Conservation (phyloP, 30 jellyfish, hydroid and myxozoan species). For the Aurelia aurita complex sp. Pacific region DNA sequence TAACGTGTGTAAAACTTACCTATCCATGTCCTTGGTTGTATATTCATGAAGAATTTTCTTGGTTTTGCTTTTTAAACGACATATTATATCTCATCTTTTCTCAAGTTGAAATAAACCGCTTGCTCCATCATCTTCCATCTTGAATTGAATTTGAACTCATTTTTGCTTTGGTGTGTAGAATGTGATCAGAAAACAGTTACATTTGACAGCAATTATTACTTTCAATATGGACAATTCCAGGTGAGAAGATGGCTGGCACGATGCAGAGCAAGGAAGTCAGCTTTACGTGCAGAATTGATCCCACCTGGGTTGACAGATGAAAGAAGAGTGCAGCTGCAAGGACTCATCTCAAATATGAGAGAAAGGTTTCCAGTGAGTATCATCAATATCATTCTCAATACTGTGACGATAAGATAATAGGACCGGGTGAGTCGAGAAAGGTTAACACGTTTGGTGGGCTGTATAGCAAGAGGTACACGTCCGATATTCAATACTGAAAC, state of each 20-base stretch:
- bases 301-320: slow-evolving; percentile 79
- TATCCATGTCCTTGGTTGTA: too few relatives aligned
- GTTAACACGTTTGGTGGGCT: too few relatives aligned
- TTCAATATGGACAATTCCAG: slow-evolving; percentile 3
- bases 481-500: too few relatives aligned
- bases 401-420: neutral
- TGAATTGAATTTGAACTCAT: too few relatives aligned
- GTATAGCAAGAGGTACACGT: too few relatives aligned
- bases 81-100: too few relatives aligned
- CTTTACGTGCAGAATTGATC: slow-evolving; percentile 39
- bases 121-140: too few relatives aligned
- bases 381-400: neutral
- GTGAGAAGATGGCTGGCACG: slow-evolving; percentile 81
- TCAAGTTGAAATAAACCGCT: too few relatives aligned
- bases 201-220: neutral
- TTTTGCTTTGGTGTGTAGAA: neutral
- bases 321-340: slow-evolving; percentile 68
- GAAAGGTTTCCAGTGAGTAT: slow-evolving; percentile 68
- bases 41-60: too few relatives aligned
- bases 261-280: slow-evolving; percentile 46
- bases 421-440: too few relatives aligned
- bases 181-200: neutral
- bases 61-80: too few relatives aligned
- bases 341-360: slow-evolving; percentile 67
- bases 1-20: too few relatives aligned